Evolutionary conservation across 1,140 invertebrate species (phyloP).

Genomic region (Neotoxoptera formosana): DNA sequence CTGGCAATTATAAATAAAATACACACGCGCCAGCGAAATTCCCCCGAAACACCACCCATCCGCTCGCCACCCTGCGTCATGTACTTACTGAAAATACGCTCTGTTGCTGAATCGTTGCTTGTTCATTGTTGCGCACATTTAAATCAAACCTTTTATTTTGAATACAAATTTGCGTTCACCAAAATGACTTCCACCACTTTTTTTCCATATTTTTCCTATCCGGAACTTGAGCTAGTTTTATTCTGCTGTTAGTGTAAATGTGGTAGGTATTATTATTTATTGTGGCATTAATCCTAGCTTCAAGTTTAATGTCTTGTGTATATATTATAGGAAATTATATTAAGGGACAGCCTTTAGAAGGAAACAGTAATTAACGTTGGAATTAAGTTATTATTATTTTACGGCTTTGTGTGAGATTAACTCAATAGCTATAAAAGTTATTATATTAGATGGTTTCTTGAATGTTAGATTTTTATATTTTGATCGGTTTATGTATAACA

Average conservation of each 20-base stretch:
- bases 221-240: background rate
- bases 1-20: conserved; percentile 27
- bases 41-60: background rate
- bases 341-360: background rate
- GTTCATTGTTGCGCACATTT: background rate
- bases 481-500: background rate
- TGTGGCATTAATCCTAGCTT: background rate
- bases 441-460: background rate
- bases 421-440: background rate
- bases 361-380: background rate
- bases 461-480: background rate
- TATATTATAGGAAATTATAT: background rate
- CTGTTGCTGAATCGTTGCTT: background rate
- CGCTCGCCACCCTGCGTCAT: background rate
- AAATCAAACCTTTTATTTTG: background rate
- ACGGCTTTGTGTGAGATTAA: background rate
- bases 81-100: background rate
- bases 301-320: background rate
- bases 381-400: background rate
- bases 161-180: background rate
- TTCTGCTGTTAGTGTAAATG: background rate
- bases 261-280: background rate
- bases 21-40: background rate
- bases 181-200: background rate
- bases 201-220: background rate